Percentiles rank a stretch among this genome's conserved stretches.
phyloP scores from a whole-genome alignment of 2,797 vertebrate genomes.

The Galaxias olidus region DNA sequence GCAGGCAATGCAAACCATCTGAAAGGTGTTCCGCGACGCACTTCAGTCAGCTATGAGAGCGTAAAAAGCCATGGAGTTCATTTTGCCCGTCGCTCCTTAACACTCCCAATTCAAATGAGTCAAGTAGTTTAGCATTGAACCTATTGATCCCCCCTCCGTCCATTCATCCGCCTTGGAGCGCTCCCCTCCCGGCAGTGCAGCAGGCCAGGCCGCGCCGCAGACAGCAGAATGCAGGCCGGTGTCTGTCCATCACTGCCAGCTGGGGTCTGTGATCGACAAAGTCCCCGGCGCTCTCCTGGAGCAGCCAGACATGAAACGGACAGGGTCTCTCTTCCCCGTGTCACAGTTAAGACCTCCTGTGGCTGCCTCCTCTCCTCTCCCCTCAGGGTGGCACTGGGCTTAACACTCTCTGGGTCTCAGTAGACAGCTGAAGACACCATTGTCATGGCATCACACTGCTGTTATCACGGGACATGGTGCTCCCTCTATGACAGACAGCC shows the following conservation, averaged over 20 bases:
- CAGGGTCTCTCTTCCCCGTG: constrained; percentile 69
- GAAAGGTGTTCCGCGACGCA: constrained; percentile 42
- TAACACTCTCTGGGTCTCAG: constrained; percentile 23
- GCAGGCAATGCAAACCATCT: constrained; percentile 36
- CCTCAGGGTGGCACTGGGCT: constrained; percentile 73
- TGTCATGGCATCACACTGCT: neutral
- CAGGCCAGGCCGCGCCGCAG: constrained; percentile 48
- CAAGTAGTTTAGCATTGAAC: constrained; percentile 43
- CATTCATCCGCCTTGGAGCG: constrained; percentile 26
- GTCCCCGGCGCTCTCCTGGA: constrained; percentile 58
- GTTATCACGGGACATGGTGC: neutral
- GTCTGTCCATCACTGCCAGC: constrained; percentile 49
- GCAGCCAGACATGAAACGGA: constrained; percentile 72
- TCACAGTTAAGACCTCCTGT: constrained; percentile 66
- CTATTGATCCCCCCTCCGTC: constrained; percentile 31
- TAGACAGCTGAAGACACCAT: neutral
- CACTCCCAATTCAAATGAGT: constrained; percentile 51
- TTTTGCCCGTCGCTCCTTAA: constrained; percentile 53
- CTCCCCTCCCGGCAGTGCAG: constrained; percentile 50
- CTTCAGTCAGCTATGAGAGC: constrained; percentile 48
- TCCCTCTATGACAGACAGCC: constrained; percentile 63
- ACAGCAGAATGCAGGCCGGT: constrained; percentile 56
- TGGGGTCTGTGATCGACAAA: constrained; percentile 61
- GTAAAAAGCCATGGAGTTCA: constrained; percentile 44
- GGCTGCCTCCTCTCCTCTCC: constrained; percentile 62